A percentile compares a stretch with the other conserved stretches of the same genome.
Evolutionary conservation across 2,797 vertebrate species (phyloP).

Genomic region (Oophaga sylvatica): DNA sequence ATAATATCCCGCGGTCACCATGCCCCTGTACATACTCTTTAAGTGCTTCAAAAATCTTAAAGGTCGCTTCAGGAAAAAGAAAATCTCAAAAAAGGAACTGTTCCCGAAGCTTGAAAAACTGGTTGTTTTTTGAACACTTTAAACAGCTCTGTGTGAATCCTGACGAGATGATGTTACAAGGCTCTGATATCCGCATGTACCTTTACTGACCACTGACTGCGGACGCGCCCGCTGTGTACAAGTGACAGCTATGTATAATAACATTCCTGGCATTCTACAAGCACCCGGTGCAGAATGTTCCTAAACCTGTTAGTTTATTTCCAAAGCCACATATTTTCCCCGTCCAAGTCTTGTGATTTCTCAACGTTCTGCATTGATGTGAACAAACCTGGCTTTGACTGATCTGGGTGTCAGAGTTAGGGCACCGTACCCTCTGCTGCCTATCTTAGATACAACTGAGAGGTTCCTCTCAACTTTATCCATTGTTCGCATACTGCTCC

Average conservation of each 20-base stretch:
- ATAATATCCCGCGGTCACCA: no score
- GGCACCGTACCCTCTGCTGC: not conserved
- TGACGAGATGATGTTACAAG: slow-evolving; percentile 2
- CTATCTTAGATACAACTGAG: not conserved
- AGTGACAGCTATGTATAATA: slow-evolving; percentile 28
- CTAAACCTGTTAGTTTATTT: slow-evolving; percentile 43
- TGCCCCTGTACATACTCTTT: no score
- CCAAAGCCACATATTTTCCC: slow-evolving; percentile 45
- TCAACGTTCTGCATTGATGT: slow-evolving; percentile 31
- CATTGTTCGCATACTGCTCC: not conserved
- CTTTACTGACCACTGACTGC: slow-evolving; percentile 21
- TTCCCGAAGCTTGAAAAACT: no score
- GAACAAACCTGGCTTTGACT: not conserved
- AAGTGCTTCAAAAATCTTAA: no score
- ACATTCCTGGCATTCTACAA: slow-evolving; percentile 40
- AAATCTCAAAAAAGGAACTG: no score
- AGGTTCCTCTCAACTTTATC: not conserved
- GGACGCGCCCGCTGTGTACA: slow-evolving; percentile 8
- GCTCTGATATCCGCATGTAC: not conserved
- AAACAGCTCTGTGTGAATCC: not conserved
- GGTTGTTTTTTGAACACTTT: no score
- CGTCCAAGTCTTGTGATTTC: slow-evolving; percentile 19
- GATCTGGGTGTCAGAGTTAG: not conserved
- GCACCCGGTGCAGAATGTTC: slow-evolving; percentile 32
- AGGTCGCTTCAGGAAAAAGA: no score